A percentile compares a stretch with the other conserved stretches of the same genome.
Conservation (phyloP, 2,797 vertebrate genomes). For the Melanotaenia pygmaea region DNA sequence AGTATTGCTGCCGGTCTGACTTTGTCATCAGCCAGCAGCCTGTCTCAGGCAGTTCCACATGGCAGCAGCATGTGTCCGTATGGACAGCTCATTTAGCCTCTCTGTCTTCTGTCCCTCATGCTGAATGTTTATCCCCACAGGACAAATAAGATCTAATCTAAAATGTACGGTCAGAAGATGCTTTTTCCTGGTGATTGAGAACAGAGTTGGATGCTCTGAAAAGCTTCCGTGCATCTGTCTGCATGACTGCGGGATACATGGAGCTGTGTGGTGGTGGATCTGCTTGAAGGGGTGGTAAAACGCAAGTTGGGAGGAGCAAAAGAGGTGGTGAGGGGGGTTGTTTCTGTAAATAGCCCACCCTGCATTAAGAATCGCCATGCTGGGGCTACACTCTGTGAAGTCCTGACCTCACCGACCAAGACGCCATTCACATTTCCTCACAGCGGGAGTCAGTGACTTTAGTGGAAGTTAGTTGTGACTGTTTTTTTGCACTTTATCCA, state of each 20-base stretch:
- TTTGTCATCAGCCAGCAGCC: constrained; percentile 58
- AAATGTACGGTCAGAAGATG: constrained; percentile 40
- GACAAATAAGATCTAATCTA: constrained; percentile 46
- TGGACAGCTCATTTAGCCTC: constrained; percentile 51
- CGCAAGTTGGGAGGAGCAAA: constrained; percentile 21
- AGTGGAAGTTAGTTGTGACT: constrained; percentile 45
- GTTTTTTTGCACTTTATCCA: constrained; percentile 70
- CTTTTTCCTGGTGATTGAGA: constrained; percentile 31
- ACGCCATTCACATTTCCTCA: constrained; percentile 63
- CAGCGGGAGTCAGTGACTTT: constrained; percentile 13
- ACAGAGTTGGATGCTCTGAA: constrained; percentile 36
- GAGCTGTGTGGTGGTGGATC: constrained; percentile 61
- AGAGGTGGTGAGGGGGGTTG: constrained; percentile 3
- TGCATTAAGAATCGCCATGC: constrained; percentile 67
- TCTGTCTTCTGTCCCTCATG: constrained; percentile 32
- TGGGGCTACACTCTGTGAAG: constrained; percentile 40
- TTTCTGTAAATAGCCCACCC: constrained; percentile 76
- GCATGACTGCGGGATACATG: constrained; percentile 58
- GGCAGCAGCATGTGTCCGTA: constrained; percentile 51
- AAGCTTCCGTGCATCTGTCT: constrained; percentile 63
- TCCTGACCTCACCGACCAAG: constrained; percentile 65
- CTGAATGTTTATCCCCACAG: constrained; percentile 21
- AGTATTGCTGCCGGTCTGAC: constrained; percentile 46
- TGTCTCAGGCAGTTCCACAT: constrained; percentile 37
- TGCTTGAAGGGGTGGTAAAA: constrained; percentile 54